phyloP scores from a whole-genome alignment of 2,113 vertebrate genomes.

The Colinus virginianus region DNA sequence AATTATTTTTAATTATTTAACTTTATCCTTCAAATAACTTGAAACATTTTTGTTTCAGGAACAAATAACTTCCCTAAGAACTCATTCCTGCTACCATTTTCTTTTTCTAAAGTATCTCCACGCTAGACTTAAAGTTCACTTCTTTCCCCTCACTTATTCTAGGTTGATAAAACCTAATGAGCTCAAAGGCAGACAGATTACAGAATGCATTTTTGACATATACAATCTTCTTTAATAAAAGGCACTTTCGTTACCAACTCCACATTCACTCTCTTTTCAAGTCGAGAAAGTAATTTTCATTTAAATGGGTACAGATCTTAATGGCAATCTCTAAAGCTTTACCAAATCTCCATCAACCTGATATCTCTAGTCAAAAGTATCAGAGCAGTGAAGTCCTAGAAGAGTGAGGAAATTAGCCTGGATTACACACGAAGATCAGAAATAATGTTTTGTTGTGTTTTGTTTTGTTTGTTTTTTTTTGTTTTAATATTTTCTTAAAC shows the following conservation, averaged over 20 bases:
- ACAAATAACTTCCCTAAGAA: not conserved
- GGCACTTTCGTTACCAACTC: slow-evolving; percentile 43
- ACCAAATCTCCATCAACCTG: slow-evolving; percentile 35
- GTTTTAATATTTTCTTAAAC: not conserved
- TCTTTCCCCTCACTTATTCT: slow-evolving; percentile 13
- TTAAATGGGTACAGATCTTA: slow-evolving; percentile 41
- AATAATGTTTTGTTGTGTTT: slow-evolving; percentile 23
- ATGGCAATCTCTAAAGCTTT: slow-evolving; percentile 38
- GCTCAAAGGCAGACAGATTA: slow-evolving; percentile 48
- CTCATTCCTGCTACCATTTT: not conserved
- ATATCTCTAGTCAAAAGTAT: slow-evolving; percentile 56
- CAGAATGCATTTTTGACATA: slow-evolving; percentile 34
- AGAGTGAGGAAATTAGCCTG: slow-evolving; percentile 9
- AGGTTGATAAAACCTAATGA: slow-evolving; percentile 52
- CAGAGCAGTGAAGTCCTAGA: not conserved
- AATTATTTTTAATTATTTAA: not conserved
- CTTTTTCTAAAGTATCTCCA: not conserved
- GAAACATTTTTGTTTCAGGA: not conserved
- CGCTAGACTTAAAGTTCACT: not conserved
- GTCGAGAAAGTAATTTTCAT: slow-evolving; percentile 54
- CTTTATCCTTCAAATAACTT: not conserved
- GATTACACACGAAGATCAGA: not conserved
- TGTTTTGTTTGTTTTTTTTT: not conserved
- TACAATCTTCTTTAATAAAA: slow-evolving; percentile 45
- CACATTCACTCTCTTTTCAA: slow-evolving; percentile 10